Conservation (phyloP, 92 coral and sea anemone species). For the Zoanthus solanderi region DNA sequence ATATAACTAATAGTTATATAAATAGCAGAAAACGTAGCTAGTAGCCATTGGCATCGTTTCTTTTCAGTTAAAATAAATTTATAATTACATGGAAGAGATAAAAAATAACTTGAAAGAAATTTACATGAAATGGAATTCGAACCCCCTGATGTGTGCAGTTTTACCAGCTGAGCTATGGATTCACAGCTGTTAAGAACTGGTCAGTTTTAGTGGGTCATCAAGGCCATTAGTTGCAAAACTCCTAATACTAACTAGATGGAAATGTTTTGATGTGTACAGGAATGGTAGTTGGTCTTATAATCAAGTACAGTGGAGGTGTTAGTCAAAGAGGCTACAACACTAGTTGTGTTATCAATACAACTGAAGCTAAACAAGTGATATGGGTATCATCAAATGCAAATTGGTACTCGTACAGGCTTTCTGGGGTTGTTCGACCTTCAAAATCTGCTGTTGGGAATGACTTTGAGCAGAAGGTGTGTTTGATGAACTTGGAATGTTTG, state of each 20-base stretch:
- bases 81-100: too few species aligned
- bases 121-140: too few species aligned
- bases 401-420: slow-evolving; percentile 78
- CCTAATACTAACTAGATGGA: background rate
- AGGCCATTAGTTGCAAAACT: too few species aligned
- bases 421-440: slow-evolving; percentile 74
- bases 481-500: background rate
- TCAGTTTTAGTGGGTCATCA: too few species aligned
- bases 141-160: too few species aligned
- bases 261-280: slow-evolving; percentile 51
- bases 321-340: slow-evolving; percentile 62
- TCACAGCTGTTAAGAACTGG: background rate
- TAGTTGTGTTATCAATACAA: slow-evolving; percentile 63
- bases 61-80: too few species aligned
- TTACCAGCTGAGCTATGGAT: too few species aligned
- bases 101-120: too few species aligned
- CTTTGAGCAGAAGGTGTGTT: slow-evolving; percentile 87
- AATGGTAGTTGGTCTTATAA: slow-evolving; percentile 85
- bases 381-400: slow-evolving; percentile 78
- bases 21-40: too few species aligned
- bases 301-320: slow-evolving; percentile 83
- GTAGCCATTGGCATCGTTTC: too few species aligned
- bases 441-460: slow-evolving; percentile 67
- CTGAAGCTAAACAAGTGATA: slow-evolving; percentile 72
- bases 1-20: too few species aligned